Evolutionary conservation across 2,797 vertebrate genomes (phyloP).

Genomic region (Artibeus jamaicensis): DNA sequence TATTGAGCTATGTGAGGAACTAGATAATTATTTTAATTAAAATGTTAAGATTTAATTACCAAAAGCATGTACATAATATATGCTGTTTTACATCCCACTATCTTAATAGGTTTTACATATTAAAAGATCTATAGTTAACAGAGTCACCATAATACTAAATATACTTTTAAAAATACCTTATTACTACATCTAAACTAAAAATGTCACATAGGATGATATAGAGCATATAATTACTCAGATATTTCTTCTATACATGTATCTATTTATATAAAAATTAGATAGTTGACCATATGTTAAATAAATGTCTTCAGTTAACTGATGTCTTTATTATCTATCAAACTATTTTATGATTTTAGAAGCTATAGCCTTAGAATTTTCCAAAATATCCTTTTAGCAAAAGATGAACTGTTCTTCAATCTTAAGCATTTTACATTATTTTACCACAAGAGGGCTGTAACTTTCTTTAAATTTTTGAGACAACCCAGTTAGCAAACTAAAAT

Average conservation of each 20-base stretch:
- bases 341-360: neutral
- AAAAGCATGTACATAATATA: neutral
- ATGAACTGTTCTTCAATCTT: neutral
- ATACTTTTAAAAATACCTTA: neutral
- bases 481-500: neutral
- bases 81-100: neutral
- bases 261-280: neutral
- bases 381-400: neutral
- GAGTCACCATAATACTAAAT: neutral
- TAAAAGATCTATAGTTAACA: neutral
- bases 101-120: neutral
- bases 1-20: neutral
- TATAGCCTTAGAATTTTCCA: neutral
- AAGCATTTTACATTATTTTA: conserved; percentile 16
- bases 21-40: conserved; percentile 5
- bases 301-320: neutral
- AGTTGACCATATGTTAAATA: neutral
- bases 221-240: neutral
- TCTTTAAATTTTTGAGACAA: conserved; percentile 16
- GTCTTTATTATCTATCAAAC: neutral
- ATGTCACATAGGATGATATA: neutral
- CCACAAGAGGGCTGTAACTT: conserved; percentile 77
- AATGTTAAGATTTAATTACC: neutral
- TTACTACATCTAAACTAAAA: neutral
- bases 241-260: neutral